phyloP scores from a whole-genome alignment of 2,113 vertebrate genomes.

The Castor canadensis region DNA sequence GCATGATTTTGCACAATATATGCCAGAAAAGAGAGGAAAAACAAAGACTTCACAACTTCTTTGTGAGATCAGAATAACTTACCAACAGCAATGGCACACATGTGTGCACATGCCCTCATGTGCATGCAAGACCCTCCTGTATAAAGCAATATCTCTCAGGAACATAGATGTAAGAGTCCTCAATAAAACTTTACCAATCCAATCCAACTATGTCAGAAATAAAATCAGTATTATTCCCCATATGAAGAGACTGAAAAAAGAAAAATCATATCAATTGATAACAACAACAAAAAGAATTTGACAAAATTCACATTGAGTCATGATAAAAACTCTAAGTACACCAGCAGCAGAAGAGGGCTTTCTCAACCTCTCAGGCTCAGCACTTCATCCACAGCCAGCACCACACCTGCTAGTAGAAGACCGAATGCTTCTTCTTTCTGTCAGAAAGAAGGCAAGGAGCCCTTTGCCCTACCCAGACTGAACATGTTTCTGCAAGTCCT shows the following conservation, averaged over 20 bases:
- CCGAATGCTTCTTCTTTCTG: not conserved
- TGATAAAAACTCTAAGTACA: not conserved
- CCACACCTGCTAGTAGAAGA: not conserved
- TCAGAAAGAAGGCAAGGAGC: not conserved
- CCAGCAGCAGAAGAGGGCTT: not conserved
- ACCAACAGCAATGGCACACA: not conserved
- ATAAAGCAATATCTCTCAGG: not conserved
- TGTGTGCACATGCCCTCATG: not conserved
- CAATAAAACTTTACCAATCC: not conserved
- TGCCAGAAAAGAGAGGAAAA: not conserved
- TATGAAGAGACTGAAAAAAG: not conserved
- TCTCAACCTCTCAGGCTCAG: not conserved
- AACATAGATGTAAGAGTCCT: not conserved
- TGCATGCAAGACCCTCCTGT: rapidly evolving
- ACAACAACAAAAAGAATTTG: not conserved
- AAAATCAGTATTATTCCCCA: not conserved
- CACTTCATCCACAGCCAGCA: not conserved
- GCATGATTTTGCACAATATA: not conserved
- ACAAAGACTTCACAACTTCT: not conserved
- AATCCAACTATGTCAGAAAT: not conserved
- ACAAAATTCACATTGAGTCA: not conserved
- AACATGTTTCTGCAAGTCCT: not conserved
- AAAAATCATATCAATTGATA: not conserved
- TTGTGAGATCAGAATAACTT: not conserved
- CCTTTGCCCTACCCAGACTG: not conserved